Percentiles rank a stretch among this genome's conserved stretches.
These are phyloP conservation scores for Agrilus biguttatus DNA, from an alignment of 2,888 invertebrate genomes.

Conservation along the genomic window DNA sequence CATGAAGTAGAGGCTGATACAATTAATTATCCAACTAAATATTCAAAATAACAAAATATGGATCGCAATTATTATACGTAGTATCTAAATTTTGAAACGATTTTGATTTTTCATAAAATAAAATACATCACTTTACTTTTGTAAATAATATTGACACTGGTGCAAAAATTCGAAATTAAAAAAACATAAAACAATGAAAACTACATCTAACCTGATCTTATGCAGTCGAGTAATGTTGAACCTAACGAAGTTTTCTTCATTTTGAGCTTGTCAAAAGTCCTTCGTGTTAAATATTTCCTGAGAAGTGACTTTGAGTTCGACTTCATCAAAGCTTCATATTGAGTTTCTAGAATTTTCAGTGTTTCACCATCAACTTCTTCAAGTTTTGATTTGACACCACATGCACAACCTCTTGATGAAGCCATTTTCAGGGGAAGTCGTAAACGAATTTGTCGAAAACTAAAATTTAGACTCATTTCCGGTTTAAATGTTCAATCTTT, in stretches of 20 bases:
- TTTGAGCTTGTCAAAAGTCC: conserved; percentile 40
- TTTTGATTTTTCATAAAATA: too few species aligned
- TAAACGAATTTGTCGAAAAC: too few species aligned
- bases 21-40: too few species aligned
- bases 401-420: too few species aligned
- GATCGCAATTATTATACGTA: too few species aligned
- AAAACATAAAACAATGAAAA: too few species aligned
- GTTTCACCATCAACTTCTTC: conserved; percentile 27
- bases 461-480: too few species aligned
- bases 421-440: too few species aligned
- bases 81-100: too few species aligned
- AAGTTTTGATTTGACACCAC: conserved; percentile 7
- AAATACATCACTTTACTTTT: background rate
- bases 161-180: background rate
- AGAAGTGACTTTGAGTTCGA: conserved; percentile 44
- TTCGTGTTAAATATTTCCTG: conserved; percentile 44
- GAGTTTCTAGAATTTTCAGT: conserved; percentile 34
- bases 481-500: too few species aligned
- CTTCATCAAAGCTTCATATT: conserved; percentile 31
- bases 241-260: conserved; percentile 40
- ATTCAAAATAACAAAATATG: too few species aligned
- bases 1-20: too few species aligned
- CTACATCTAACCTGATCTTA: conserved; percentile 40
- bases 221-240: conserved; percentile 46
- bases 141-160: background rate